These are phyloP conservation scores for Lasioglossum zephyrum DNA, from an alignment of 2,888 invertebrate genomes.

Conservation along the genomic window DNA sequence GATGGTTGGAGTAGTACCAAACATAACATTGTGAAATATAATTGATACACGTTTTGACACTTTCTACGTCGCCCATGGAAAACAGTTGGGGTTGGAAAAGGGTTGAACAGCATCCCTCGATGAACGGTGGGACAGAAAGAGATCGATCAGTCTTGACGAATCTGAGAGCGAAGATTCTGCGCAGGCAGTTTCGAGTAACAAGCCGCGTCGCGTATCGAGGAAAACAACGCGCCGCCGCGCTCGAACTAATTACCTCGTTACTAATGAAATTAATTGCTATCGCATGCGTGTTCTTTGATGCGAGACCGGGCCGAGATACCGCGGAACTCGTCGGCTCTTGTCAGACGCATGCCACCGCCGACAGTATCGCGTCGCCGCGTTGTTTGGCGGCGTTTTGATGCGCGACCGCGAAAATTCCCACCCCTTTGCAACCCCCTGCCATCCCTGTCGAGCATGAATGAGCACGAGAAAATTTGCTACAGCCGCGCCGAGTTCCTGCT, in stretches of 20 bases:
- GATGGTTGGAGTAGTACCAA: too few relatives aligned
- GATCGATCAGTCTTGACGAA: background rate
- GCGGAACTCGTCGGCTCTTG: constrained; percentile 44
- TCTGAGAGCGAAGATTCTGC: background rate
- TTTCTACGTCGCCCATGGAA: background rate
- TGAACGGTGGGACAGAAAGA: background rate
- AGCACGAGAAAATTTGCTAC: constrained; percentile 1
- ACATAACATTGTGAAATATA: background rate
- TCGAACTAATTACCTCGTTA: constrained; percentile 73
- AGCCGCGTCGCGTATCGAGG: constrained; percentile 15
- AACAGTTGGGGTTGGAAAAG: background rate
- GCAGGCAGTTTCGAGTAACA: constrained; percentile 4
- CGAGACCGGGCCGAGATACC: constrained; percentile 71
- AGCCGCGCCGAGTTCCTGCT: background rate
- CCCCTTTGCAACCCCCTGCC: background rate
- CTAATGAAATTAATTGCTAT: constrained; percentile 74
- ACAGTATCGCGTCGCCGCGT: constrained; percentile 31
- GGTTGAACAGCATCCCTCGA: background rate
- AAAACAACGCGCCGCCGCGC: constrained; percentile 43
- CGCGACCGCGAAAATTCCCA: constrained; percentile 33
- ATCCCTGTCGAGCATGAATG: background rate
- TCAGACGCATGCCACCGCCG: constrained; percentile 50
- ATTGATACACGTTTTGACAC: background rate
- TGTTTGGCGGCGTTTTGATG: constrained; percentile 13
- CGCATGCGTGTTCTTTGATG: constrained; percentile 70